A percentile compares a stretch with the other conserved stretches of the same genome.
Conservation (phyloP, 2,888 invertebrate genomes). For the Tetrapedia diversipes region DNA sequence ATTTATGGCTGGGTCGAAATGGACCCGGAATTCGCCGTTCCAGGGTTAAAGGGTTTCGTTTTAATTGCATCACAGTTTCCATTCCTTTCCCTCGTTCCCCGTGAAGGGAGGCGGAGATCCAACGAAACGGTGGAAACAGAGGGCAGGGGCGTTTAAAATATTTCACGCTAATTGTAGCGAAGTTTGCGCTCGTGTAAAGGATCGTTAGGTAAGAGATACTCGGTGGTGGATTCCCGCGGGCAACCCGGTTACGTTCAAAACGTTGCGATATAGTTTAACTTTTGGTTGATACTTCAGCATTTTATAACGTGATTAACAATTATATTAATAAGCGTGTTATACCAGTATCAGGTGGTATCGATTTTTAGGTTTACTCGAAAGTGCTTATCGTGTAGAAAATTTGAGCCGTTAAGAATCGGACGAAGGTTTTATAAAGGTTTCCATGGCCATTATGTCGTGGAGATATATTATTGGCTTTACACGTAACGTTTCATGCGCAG, state of each 20-base stretch:
- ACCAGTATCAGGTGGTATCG: neutral
- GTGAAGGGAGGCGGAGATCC: neutral
- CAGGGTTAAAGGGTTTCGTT: conserved; percentile 1
- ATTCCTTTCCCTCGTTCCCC: neutral
- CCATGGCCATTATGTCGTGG: neutral
- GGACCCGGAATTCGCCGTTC: too few relatives aligned
- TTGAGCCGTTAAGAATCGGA: neutral
- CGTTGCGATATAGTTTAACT: neutral
- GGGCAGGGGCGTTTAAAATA: conserved; percentile 36
- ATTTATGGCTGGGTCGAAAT: too few relatives aligned
- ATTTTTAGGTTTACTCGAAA: neutral
- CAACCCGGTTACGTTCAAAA: conserved; percentile 9
- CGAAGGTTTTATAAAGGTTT: conserved; percentile 8
- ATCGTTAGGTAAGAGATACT: conserved; percentile 26
- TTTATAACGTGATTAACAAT: neutral
- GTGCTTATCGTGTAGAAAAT: neutral
- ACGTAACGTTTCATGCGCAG: conserved; percentile 28
- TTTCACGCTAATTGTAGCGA: conserved; percentile 48
- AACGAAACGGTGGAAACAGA: conserved; percentile 14
- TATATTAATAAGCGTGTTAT: neutral
- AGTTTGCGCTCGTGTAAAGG: conserved; percentile 19
- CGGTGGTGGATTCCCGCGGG: neutral
- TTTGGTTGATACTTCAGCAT: neutral
- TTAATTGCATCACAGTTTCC: conserved; percentile 37
- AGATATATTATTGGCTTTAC: conserved; percentile 15